phyloP scores from a whole-genome alignment of 2,888 invertebrate genomes.

The Nudaria mundana region DNA sequence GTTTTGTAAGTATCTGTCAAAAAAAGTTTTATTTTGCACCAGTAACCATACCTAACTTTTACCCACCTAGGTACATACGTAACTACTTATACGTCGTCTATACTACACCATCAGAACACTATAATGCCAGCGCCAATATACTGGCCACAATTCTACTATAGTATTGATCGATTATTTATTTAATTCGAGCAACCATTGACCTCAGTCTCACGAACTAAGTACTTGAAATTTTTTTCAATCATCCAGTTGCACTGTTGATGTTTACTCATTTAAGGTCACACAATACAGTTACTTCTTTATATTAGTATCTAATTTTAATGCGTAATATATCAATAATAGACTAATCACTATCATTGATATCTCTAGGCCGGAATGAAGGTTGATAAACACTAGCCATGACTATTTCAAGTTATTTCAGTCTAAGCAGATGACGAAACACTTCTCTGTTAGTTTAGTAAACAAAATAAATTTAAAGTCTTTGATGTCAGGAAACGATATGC shows the following conservation, averaged over 20 bases:
- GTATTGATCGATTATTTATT: constrained; percentile 1
- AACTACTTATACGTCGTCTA: too few relatives aligned
- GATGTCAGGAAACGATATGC: constrained; percentile 37
- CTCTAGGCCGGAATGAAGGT: constrained; percentile 60
- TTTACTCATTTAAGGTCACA: constrained; percentile 25
- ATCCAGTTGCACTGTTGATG: constrained; percentile 31
- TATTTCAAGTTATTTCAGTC: constrained; percentile 53
- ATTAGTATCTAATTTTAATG: constrained; percentile 40
- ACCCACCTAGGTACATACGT: too few relatives aligned
- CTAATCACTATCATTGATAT: constrained; percentile 48
- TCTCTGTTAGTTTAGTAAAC: constrained; percentile 57
- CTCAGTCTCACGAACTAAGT: constrained; percentile 22
- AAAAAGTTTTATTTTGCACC: too few relatives aligned
- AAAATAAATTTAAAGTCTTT: constrained; percentile 52
- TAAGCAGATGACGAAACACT: constrained; percentile 47
- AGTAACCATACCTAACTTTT: too few relatives aligned
- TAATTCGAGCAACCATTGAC: constrained; percentile 31
- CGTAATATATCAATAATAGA: constrained; percentile 46
- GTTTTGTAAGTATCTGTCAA: too few relatives aligned
- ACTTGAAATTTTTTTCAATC: constrained; percentile 20
- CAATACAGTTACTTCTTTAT: constrained; percentile 36
- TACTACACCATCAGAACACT: too few relatives aligned
- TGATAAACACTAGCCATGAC: constrained; percentile 53
- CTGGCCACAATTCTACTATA: too few relatives aligned
- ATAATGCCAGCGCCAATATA: background rate